Conservation (phyloP, 2,113 vertebrate species). For the Nematolebias whitei region DNA sequence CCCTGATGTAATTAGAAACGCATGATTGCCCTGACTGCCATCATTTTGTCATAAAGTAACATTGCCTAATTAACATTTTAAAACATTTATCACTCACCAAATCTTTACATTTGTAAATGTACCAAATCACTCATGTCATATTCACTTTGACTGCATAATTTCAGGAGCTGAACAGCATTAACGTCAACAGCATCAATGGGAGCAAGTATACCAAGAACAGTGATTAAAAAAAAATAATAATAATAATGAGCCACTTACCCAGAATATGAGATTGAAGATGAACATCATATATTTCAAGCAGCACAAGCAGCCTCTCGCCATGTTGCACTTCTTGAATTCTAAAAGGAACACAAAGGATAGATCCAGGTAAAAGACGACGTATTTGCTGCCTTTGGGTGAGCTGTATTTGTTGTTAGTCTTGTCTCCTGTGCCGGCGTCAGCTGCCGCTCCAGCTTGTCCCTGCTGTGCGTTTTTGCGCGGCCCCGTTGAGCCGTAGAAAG, state of each 20-base stretch:
- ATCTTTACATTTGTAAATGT: background rate
- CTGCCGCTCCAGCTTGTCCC: conserved; percentile 63
- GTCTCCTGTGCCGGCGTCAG: conserved; percentile 63
- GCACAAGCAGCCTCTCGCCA: conserved; percentile 98
- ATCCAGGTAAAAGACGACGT: conserved; percentile 99
- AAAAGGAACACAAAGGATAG: conserved; percentile 99
- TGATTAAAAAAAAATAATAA: background rate
- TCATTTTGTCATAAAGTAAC: conserved; percentile 20
- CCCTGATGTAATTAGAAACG: conserved; percentile 72
- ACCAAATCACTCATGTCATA: background rate
- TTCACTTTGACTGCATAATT: background rate
- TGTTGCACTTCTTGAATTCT: conserved; percentile 99
- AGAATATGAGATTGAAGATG: conserved; percentile 99
- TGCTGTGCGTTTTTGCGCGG: conserved; percentile 78
- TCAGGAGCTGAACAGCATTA: background rate
- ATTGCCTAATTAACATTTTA: conserved; percentile 14
- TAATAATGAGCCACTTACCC: conserved; percentile 87
- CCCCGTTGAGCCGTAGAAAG: conserved; percentile 94
- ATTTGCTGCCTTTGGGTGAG: conserved; percentile 95
- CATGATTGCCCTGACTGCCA: conserved; percentile 56
- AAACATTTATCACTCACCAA: conserved; percentile 1
- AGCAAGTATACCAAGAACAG: conserved; percentile 11
- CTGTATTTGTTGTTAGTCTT: conserved; percentile 86
- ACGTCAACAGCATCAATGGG: background rate
- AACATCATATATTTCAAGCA: conserved; percentile 99